Base-by-base conservation (phyloP, 2,113 vertebrate species). In the Chaetodon auriga region DNA sequence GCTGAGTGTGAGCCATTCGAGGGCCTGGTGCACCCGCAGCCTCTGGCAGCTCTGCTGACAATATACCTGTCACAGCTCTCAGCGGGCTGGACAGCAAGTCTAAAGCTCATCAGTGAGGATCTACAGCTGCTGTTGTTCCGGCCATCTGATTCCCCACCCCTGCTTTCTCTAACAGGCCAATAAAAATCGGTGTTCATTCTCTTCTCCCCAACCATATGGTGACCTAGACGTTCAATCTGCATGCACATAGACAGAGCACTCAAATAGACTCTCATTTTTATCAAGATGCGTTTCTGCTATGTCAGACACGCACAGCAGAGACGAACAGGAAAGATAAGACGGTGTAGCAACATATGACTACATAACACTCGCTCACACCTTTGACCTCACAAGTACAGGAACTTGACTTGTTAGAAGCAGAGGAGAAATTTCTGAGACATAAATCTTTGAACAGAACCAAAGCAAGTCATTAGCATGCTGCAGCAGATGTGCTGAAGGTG, bases 41-140 rank as follows among this genome's bases (percentile, higher is more conserved):
- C 49, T 76, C 65, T 68, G 11, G 8, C 48, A 75, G 75, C 81
- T 45, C 41, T 16, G 18, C 64, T 45, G 23, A 89, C 84, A 90
- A 85, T 83, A 75, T 89, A 92, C 83, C 90, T 89, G 89, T 92
- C 92, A 92, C 41, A 49, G 72, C 63, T 43, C 80, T 69, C 76
- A 80, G 68, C 38, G 7, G 75, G 66, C 60, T n/a, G 60, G 18
- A 55, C 80, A 62, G 57, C 62, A 79, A 61, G 68, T 87, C 87
- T 81, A 57, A 46, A 79, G 51, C 23, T 6, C 8, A 48, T 85
- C 87, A 88, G 45, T 58, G 68, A 74, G 35, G 51, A 78, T 54
- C 73, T 77, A 64, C 75, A 82, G 80, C 79, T 78, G 77, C 81
- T 77, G 61, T 70, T 88, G 81, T 83, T 79, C 62, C 18, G 5